Base-by-base conservation (phyloP, 2,113 vertebrate genomes). In the Spheniscus mendiculus region DNA sequence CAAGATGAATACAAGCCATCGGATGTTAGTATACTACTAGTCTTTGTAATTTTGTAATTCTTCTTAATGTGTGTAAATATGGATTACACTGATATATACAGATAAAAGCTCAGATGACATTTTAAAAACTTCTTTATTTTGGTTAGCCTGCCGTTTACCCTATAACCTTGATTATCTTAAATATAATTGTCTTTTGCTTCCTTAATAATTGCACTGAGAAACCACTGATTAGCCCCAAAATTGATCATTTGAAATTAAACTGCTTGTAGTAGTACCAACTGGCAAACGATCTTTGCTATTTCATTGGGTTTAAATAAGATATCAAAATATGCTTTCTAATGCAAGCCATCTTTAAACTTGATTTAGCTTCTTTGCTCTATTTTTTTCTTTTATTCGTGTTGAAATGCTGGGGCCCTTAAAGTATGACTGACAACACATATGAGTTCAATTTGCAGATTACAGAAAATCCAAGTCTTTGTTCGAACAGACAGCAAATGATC, bases 1-100 rank as follows among this genome's bases (percentile, higher is more conserved):
- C 99, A 98, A 98, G 99, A 99, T 97, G 99, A 99, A 98, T 99
- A 99, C 99, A 99, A 99, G 97, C 98, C 99, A 70, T 99, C 98
- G 59, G 99, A 99, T 98, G 99, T 99, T 99, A 99, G 99, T 98
- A 98, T 98, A 98, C 93, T 93, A 84, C 98, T 96, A 97, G 67
- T 97, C 74, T 95, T 97, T 96, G 67, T 94, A 42, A 62, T 90
- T 90, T 80, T 84, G 27, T 59, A 70, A 83, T 95, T 83, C 83
- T 65, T 89, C 55, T 56, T 38, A 32, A 15, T 63, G 12, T 90
- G 73, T 94, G 53, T 93, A 55, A 90, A 97, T 93, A 65, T 17
- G 8, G 65, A 83, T 79, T 70, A 89, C 70, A 40, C 42, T 65
- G 44, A 69, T 49, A 32, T n/a, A 45, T 58, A 55, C 42, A 89